These are phyloP conservation scores for Bombycilla garrulus DNA, from an alignment of 2,113 vertebrate genomes.

Conservation along the genomic window DNA sequence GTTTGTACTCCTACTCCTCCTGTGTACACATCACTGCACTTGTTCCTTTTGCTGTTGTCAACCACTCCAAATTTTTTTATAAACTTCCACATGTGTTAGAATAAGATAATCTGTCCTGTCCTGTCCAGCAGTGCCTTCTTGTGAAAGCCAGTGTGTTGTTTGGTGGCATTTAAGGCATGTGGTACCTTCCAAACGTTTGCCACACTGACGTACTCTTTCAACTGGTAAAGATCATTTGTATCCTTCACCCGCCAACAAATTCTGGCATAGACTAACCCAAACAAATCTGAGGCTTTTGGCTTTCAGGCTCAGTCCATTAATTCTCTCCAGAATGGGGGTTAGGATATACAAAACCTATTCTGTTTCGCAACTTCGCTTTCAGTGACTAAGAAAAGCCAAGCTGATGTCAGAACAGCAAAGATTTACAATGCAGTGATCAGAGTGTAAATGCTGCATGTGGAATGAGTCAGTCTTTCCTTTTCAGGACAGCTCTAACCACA, in stretches of 20 bases:
- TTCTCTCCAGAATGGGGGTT: slow-evolving; percentile 29
- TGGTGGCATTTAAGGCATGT: background rate
- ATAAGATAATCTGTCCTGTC: background rate
- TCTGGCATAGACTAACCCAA: slow-evolving; percentile 49
- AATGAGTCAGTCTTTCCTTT: slow-evolving; percentile 40
- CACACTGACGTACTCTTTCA: background rate
- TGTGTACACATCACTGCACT: background rate
- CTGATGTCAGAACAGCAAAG: slow-evolving; percentile 32
- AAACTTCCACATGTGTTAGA: background rate
- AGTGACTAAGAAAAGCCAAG: slow-evolving; percentile 27
- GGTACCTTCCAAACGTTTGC: background rate
- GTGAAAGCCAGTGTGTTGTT: background rate
- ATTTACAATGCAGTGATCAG: slow-evolving; percentile 9
- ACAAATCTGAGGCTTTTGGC: slow-evolving; percentile 61
- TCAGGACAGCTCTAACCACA: background rate
- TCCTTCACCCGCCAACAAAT: slow-evolving; percentile 29
- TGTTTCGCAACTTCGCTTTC: slow-evolving; percentile 23
- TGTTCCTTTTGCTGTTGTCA: slow-evolving; percentile 15
- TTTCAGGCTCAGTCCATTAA: slow-evolving; percentile 29
- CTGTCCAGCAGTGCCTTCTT: background rate
- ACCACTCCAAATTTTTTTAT: background rate
- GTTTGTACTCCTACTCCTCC: background rate
- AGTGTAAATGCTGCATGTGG: background rate
- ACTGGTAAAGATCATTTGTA: slow-evolving; percentile 30
- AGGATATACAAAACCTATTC: slow-evolving; percentile 48